These are phyloP conservation scores for Ptiloglossa arizonensis DNA, from an alignment of 1,140 invertebrate species.

Conservation along the genomic window DNA sequence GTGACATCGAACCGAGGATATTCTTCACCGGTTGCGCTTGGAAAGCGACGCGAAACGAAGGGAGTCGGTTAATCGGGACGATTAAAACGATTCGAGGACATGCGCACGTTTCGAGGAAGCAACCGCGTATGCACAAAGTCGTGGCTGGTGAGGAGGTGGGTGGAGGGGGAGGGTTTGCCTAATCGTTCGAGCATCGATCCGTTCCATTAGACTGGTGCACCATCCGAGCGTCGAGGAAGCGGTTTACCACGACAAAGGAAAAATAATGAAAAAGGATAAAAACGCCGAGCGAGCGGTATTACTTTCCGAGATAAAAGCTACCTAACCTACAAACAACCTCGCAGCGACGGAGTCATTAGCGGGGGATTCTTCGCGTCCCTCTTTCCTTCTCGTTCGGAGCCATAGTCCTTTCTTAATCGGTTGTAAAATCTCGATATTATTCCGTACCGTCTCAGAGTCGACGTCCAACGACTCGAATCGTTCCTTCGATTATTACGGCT, in stretches of 20 bases:
- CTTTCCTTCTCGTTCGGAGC: too few species aligned
- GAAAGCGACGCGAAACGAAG: too few species aligned
- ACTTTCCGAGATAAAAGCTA: conserved; percentile 16
- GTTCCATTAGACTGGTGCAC: conserved; percentile 7
- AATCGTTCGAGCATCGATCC: conserved; percentile 22
- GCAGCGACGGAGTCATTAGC: conserved; percentile 43
- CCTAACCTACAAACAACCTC: conserved; percentile 34
- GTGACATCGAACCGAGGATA: too few species aligned
- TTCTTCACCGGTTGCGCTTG: too few species aligned
- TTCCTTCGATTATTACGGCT: background rate
- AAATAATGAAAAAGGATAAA: conserved; percentile 4
- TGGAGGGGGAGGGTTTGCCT: background rate
- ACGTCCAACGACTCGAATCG: background rate
- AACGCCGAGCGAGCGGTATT: background rate
- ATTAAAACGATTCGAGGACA: too few species aligned
- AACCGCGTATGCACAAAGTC: background rate
- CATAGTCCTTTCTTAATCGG: conserved; percentile 38
- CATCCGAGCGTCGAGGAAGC: conserved; percentile 2
- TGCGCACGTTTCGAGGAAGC: background rate
- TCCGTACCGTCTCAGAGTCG: background rate
- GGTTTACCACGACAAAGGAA: conserved; percentile 5
- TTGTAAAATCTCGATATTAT: conserved; percentile 48
- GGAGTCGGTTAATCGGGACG: too few species aligned
- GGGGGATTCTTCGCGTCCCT: conserved; percentile 45
- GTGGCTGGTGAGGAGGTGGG: background rate